A percentile compares a stretch with the other conserved stretches of the same genome.
Evolutionary conservation across 23 tunicate species (phyloP).

Genomic region (Clavelina lepadiformis): DNA sequence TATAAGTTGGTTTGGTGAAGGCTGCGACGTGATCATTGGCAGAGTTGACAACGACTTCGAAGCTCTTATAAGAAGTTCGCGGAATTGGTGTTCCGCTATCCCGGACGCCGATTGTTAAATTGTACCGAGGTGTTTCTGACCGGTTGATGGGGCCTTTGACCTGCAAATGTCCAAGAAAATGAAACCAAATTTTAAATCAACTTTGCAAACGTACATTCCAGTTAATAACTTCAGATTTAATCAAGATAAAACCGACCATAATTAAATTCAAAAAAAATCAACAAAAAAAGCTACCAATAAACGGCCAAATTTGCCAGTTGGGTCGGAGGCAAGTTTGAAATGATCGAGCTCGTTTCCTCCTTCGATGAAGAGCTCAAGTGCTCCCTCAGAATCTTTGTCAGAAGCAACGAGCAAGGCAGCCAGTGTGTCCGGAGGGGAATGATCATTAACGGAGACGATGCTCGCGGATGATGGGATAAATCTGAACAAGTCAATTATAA

Average conservation of each 20-base stretch:
- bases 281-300: background rate
- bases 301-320: background rate
- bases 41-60: constrained; percentile 66
- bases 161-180: constrained; percentile 21
- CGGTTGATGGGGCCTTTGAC: constrained; percentile 26
- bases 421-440: constrained; percentile 32
- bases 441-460: constrained; percentile 68
- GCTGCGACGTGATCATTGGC: constrained; percentile 55
- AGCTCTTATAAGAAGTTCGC: constrained; percentile 25
- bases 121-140: constrained; percentile 20
- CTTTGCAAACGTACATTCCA: background rate
- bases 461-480: constrained; percentile 39
- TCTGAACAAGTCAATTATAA: constrained; percentile 4
- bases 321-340: constrained; percentile 18
- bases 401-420: constrained; percentile 52
- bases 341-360: constrained; percentile 51
- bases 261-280: background rate
- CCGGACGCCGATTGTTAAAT: constrained; percentile 37
- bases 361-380: constrained; percentile 21
- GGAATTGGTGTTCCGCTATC: constrained; percentile 31
- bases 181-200: background rate
- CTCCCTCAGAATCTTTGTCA: constrained; percentile 34
- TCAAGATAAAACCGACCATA: background rate
- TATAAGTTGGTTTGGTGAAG: constrained; percentile 26
- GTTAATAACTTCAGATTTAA: background rate